Evolutionary conservation across 2,113 vertebrate genomes (phyloP).

Genomic region (Hipposideros armiger): DNA sequence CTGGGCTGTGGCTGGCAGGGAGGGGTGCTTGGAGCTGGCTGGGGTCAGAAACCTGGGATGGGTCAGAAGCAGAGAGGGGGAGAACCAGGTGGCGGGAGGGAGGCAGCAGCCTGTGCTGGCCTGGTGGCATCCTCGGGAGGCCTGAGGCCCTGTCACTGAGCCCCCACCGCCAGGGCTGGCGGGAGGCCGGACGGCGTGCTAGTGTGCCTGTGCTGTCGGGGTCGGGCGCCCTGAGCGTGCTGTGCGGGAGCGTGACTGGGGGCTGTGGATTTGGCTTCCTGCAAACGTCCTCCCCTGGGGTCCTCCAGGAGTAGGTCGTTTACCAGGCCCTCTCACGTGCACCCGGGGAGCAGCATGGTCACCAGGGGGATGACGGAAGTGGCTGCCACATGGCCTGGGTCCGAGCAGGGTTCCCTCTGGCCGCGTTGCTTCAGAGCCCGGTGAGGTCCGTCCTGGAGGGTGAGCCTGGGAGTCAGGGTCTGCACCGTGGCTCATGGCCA

Average conservation of each 20-base stretch:
- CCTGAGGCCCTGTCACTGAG: background rate
- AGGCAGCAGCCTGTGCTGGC: fast-evolving
- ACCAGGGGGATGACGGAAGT: background rate
- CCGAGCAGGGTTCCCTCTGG: no score
- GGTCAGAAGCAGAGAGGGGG: background rate
- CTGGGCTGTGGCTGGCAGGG: no score
- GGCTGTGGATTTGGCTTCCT: fast-evolving
- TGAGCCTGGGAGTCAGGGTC: background rate
- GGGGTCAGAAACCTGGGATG: fast-evolving
- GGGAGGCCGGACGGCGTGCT: background rate
- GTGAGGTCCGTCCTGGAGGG: background rate
- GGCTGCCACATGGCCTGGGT: background rate
- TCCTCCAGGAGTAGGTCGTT: background rate
- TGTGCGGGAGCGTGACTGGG: fast-evolving
- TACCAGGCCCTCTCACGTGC: no score
- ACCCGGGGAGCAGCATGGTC: no score
- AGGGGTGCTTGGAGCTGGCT: no score
- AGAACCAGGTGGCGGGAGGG: background rate
- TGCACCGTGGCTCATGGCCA: background rate
- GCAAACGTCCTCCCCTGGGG: fast-evolving
- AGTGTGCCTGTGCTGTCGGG: background rate
- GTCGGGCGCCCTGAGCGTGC: background rate
- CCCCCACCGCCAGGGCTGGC: background rate
- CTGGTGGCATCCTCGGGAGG: background rate
- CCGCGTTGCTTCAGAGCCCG: no score